Base-by-base conservation (phyloP, 2,888 invertebrate species). In the Theretra japonica region DNA sequence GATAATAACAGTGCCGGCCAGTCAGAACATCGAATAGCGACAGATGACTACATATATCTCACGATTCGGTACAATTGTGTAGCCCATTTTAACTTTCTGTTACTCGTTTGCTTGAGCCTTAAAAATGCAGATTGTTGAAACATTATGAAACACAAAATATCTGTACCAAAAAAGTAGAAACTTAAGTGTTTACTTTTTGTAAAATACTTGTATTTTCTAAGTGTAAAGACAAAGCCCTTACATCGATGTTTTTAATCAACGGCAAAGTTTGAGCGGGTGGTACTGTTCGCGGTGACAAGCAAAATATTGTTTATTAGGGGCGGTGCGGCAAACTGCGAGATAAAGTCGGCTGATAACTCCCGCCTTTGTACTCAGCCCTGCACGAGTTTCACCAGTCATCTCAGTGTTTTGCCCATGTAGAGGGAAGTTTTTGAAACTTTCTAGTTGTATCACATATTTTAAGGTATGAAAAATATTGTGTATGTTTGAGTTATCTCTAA, bases 231-330 rank as follows among this genome's bases (percentile, higher is more conserved):
- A 60, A 60, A 71, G 21, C 59, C 41, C 48, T 48, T 25, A 59
- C 21, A 50, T 41, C 21, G 65, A 87, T 85, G 86, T 86, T 88
- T 87, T 87, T 86, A 88, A 88, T 88, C 87, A 88, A 85, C 81
- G 82, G 76, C 82, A 79, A 86, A 86, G 83, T 86, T 75, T 72
- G 78, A 77, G 74, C 74, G 76, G 78, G 76, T 53, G 15, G 19
- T n/a, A 53, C 75, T 71, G 73, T 78, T 79, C 82, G 82, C 83
- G 83, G 84, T 83, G 87, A 84, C 86, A 82, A 83, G 80, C 80
- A 80, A 81, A 81, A 84, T 86, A 85, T 84, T 86, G 85, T 87
- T 85, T 86, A 87, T 85, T 83, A 82, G 76, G 72, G 75, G 76
- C 68, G 68, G 77, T 79, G 77, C 77, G 74, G 75, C 70, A 74